phyloP scores from a whole-genome alignment of 2,113 vertebrate genomes.

The Camarhynchus parvulus region DNA sequence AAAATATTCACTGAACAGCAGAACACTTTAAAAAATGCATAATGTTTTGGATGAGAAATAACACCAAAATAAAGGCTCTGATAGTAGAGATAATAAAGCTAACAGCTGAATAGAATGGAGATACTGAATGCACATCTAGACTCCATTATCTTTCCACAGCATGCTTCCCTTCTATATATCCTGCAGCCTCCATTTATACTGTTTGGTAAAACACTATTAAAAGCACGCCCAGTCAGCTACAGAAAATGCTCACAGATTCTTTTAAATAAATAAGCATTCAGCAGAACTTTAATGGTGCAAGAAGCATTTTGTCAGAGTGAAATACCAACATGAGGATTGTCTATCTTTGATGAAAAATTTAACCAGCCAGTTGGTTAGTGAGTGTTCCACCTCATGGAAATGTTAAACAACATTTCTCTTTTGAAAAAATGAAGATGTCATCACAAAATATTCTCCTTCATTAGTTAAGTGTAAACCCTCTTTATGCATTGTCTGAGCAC shows the following conservation, averaged over 20 bases:
- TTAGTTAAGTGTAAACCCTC: not conserved
- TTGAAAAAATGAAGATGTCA: not conserved
- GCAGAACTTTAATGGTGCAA: conserved; percentile 5
- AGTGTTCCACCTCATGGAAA: not conserved
- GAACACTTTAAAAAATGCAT: not conserved
- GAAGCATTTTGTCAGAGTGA: not conserved
- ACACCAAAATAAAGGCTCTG: not conserved
- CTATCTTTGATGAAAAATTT: not conserved
- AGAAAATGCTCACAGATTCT: conserved; percentile 3
- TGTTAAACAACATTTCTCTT: not conserved
- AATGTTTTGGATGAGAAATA: conserved; percentile 15
- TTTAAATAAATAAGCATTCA: conserved; percentile 35
- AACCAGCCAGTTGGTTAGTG: not conserved
- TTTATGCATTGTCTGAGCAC: not conserved
- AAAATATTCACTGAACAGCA: not conserved
- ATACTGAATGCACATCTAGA: not conserved
- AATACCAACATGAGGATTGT: not conserved
- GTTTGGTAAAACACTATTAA: not conserved
- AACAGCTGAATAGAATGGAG: not conserved
- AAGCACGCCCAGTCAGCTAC: not conserved
- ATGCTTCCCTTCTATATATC: not conserved
- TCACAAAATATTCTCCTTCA: not conserved
- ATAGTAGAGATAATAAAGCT: not conserved
- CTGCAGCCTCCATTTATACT: not conserved
- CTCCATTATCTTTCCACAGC: not conserved